These are phyloP conservation scores for Tetraneura akinire DNA, from an alignment of 1,140 invertebrate genomes.

Conservation along the genomic window DNA sequence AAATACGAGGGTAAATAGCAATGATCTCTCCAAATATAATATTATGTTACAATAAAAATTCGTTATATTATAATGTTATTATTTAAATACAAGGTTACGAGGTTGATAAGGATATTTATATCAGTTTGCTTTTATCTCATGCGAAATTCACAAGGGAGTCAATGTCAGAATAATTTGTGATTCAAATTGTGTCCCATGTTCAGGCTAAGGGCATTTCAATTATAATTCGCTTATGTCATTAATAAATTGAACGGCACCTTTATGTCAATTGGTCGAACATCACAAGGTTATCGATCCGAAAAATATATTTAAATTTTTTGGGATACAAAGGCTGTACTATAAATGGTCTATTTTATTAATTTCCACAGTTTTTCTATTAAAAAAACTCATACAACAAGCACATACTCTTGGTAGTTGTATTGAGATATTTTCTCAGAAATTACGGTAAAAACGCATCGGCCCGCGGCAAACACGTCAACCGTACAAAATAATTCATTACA, in stretches of 20 bases:
- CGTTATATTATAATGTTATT: too few species aligned
- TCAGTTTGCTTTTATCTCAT: not conserved
- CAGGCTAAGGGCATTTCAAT: conserved; percentile 31
- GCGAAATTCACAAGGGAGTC: conserved; percentile 22
- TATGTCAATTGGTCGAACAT: conserved; percentile 9
- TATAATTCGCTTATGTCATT: conserved; percentile 3
- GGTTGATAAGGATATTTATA: not conserved
- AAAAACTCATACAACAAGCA: not conserved
- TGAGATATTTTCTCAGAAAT: too few species aligned
- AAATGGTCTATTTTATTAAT: not conserved
- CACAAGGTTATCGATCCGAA: conserved; percentile 11
- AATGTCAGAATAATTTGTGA: conserved; percentile 41
- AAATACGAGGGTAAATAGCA: too few species aligned
- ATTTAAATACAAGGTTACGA: conserved; percentile 24
- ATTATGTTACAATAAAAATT: too few species aligned
- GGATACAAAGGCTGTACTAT: not conserved
- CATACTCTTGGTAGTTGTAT: too few species aligned
- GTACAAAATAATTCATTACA: not conserved
- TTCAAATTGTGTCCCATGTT: conserved; percentile 29
- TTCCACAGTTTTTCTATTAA: not conserved
- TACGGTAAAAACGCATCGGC: too few species aligned
- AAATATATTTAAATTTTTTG: not conserved
- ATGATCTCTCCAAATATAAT: too few species aligned
- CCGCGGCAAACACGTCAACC: not conserved
- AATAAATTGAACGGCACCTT: conserved; percentile 1